Conservation (phyloP, 2,797 vertebrate genomes). For the Paramormyrops hopkinsi region DNA sequence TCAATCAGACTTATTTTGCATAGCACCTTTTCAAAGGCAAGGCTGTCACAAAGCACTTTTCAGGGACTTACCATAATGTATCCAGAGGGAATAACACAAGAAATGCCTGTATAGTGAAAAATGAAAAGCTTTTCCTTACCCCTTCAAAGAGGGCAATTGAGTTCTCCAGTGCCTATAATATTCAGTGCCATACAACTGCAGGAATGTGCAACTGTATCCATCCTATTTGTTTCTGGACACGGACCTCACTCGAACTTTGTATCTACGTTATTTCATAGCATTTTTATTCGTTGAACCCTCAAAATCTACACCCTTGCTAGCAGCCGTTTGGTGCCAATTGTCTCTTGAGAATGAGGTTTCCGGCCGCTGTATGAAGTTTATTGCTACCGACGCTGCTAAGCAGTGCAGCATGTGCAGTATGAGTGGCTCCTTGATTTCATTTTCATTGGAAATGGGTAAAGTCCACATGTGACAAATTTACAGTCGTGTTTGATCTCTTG, state of each 20-base stretch:
- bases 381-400: not conserved
- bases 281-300: not conserved
- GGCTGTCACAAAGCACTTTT: not conserved
- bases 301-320: not conserved
- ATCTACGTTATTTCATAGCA: not conserved
- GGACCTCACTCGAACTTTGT: not conserved
- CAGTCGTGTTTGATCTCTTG: slow-evolving; percentile 27
- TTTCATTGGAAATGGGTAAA: slow-evolving; percentile 1
- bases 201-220: not conserved
- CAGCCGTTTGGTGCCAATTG: not conserved
- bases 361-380: not conserved
- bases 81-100: not conserved
- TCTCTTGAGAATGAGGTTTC: not conserved
- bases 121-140: not conserved
- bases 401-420: not conserved
- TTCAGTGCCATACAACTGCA: not conserved
- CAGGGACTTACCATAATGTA: not conserved
- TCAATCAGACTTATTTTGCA: not conserved
- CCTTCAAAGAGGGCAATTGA: not conserved
- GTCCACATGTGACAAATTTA: slow-evolving; percentile 31
- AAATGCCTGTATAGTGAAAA: not conserved
- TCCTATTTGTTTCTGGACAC: not conserved
- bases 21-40: not conserved
- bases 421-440: slow-evolving; percentile 18
- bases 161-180: not conserved